Percentiles rank a stretch among this genome's conserved stretches.
Conservation (phyloP, 2,888 invertebrate species). For the Erynnis tages region DNA sequence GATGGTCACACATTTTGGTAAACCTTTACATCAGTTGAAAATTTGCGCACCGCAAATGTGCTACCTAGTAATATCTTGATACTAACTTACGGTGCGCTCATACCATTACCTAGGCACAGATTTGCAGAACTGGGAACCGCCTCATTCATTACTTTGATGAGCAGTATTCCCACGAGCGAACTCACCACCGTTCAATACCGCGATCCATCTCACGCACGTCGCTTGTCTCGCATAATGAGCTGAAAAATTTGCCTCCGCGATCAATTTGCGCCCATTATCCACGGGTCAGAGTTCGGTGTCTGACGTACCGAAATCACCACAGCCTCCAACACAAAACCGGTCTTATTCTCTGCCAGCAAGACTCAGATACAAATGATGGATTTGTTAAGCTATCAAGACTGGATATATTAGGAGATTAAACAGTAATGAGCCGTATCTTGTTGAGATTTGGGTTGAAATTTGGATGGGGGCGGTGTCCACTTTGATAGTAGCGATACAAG, state of each 20-base stretch:
- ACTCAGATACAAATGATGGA: conserved; percentile 29
- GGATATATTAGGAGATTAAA: not conserved
- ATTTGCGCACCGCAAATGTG: too few species aligned
- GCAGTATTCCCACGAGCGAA: conserved; percentile 6
- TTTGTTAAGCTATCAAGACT: not conserved
- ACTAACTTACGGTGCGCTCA: too few species aligned
- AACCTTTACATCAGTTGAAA: too few species aligned
- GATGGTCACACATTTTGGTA: too few species aligned
- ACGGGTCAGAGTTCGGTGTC: conserved; percentile 61
- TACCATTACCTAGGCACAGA: too few species aligned
- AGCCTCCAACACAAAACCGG: conserved; percentile 39
- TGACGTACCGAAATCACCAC: conserved; percentile 42
- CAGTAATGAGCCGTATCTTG: not conserved
- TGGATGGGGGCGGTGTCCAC: conserved; percentile 44
- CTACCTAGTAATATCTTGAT: too few species aligned
- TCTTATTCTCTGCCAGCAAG: conserved; percentile 34
- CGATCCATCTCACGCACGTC: conserved; percentile 33
- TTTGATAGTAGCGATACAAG: conserved; percentile 60
- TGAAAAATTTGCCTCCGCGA: conserved; percentile 59
- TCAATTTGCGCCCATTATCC: conserved; percentile 67
- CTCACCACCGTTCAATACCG: not conserved
- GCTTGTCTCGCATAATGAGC: conserved; percentile 48
- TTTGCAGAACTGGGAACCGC: too few species aligned
- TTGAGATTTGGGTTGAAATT: conserved; percentile 37
- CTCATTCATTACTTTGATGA: too few species aligned